A percentile compares a stretch with the other conserved stretches of the same genome.
phyloP scores from a whole-genome alignment of 2,113 vertebrate species.

The Oceanites oceanicus region DNA sequence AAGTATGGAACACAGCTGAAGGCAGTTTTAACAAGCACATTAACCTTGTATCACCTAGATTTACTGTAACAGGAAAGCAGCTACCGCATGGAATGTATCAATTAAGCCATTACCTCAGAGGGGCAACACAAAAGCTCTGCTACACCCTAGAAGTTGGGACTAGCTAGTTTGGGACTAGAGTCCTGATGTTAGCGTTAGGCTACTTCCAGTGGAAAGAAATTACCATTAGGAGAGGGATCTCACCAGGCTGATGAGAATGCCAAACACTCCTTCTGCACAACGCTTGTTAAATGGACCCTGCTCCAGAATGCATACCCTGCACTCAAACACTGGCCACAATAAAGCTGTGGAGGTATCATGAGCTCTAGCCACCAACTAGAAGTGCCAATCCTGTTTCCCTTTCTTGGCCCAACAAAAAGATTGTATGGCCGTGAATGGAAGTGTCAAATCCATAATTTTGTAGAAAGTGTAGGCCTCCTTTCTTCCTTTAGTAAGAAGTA shows the following conservation, averaged over 20 bases:
- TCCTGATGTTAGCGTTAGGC: neutral
- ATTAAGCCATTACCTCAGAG: neutral
- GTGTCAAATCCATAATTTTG: neutral
- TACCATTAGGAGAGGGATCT: neutral
- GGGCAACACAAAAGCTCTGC: neutral
- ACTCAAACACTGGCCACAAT: neutral
- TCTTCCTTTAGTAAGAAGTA: neutral
- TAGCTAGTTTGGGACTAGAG: neutral
- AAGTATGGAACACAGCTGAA: conserved; percentile 66
- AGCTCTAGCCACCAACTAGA: neutral
- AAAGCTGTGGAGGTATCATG: neutral
- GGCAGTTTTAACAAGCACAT: conserved; percentile 17
- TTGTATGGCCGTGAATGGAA: neutral
- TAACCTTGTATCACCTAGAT: neutral
- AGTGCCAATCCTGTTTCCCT: neutral
- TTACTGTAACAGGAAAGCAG: neutral
- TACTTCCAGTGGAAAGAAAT: neutral
- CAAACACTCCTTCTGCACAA: neutral
- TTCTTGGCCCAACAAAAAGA: neutral
- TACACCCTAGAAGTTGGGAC: neutral
- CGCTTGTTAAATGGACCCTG: neutral
- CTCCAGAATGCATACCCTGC: neutral
- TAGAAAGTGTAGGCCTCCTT: neutral
- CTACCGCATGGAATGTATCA: neutral
- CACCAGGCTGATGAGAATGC: neutral